Evolutionary conservation across 2,888 invertebrate species (phyloP).

Genomic region (Cordilura impudica): DNA sequence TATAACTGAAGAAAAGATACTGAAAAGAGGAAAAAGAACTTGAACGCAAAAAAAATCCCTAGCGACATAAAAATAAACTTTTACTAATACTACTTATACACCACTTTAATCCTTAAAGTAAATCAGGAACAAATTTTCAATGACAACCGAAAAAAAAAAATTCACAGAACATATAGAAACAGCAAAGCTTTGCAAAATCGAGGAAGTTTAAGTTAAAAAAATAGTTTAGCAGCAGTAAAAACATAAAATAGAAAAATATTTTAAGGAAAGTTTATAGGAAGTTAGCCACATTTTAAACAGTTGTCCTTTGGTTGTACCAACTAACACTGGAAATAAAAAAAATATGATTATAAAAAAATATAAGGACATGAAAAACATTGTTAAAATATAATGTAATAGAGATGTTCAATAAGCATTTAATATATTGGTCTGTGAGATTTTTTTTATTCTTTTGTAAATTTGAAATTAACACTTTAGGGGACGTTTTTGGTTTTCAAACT

Average conservation of each 20-base stretch:
- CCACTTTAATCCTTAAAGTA: constrained; percentile 44
- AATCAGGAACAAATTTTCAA: constrained; percentile 49
- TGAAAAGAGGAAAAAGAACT: background rate
- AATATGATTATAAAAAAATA: background rate
- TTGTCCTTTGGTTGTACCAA: background rate
- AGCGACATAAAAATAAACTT: constrained; percentile 34
- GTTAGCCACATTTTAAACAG: constrained; percentile 2
- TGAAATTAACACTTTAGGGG: no score
- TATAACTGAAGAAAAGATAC: background rate
- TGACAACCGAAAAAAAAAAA: constrained; percentile 24
- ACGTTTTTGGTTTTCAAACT: no score
- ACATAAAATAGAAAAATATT: background rate
- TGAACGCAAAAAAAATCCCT: constrained; percentile 1
- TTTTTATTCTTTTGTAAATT: background rate
- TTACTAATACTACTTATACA: constrained; percentile 43
- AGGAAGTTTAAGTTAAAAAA: background rate
- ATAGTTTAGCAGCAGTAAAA: constrained; percentile 8
- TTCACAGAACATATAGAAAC: background rate
- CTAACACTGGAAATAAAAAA: background rate
- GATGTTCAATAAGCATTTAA: constrained; percentile 32
- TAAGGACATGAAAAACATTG: constrained; percentile 9
- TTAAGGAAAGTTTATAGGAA: background rate
- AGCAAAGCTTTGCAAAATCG: background rate
- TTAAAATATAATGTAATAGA: constrained; percentile 41
- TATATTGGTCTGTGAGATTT: constrained; percentile 11